A percentile compares a stretch with the other conserved stretches of the same genome.
Conservation (phyloP, 2,113 vertebrate genomes). For the Hydrolagus affinis region DNA sequence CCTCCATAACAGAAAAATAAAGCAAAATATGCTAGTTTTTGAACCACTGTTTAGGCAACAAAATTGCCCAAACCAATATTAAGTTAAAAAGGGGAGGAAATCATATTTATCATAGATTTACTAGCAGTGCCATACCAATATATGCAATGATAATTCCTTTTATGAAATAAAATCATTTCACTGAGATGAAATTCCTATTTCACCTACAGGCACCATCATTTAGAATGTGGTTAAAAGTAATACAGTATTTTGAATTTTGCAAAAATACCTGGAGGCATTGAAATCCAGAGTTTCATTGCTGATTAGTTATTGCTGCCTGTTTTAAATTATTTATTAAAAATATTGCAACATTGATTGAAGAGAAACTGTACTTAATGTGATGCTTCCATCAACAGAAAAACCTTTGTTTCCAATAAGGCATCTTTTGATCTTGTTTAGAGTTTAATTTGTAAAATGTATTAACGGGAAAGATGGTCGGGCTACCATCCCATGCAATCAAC, state of each 20-base stretch:
- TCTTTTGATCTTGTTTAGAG: conserved; percentile 14
- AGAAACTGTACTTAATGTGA: background rate
- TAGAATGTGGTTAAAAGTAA: background rate
- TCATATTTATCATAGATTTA: too few relatives aligned
- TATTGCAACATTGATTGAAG: conserved; percentile 17
- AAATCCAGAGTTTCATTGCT: background rate
- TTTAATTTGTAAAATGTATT: conserved; percentile 7
- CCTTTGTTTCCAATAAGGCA: background rate
- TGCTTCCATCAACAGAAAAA: background rate
- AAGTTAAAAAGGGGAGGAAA: too few relatives aligned
- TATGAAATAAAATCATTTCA: background rate
- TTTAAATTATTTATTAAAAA: conserved; percentile 9
- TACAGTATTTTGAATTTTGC: conserved; percentile 4
- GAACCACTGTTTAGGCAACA: too few relatives aligned
- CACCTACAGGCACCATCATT: background rate
- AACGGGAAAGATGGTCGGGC: background rate
- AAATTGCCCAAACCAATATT: too few relatives aligned
- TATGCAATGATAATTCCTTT: background rate
- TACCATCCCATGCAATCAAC: background rate
- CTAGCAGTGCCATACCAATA: background rate
- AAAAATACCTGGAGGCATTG: background rate
- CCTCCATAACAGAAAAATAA: too few relatives aligned
- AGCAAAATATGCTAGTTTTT: too few relatives aligned
- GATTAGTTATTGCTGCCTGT: background rate
- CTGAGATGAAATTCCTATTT: background rate